Evolutionary conservation across 2,797 vertebrate species (phyloP), one percentile per base, ranked within the genome.

Genomic region (Enteromius unitaeniatus): DNA sequence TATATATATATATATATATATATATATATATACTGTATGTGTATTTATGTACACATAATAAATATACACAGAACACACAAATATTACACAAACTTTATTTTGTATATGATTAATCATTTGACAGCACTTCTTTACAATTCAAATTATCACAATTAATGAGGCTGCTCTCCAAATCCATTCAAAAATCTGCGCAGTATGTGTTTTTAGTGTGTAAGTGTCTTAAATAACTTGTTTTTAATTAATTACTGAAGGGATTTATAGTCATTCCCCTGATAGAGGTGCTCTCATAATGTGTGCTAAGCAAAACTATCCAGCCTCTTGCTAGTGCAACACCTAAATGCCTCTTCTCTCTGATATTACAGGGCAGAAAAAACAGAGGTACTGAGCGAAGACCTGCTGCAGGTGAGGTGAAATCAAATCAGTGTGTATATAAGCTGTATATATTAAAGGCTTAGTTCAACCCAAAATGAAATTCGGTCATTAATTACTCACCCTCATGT

Each of bases 301-400:
- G 64, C 49, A 69, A 68, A 82, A 88, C 83, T 76, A 75, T 88
- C 82, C 23, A 74, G 60, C 53, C 34, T 58, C 70, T 34, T 58
- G 42, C 23, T n/a, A 58, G 17, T 21, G 40, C 23, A 49, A 7
- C 6, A 4, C 34, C 8, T 74, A 90, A 77, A 89, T 77, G 4
- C 13, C 31, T 75, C 62, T 47, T 78, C 70, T 79, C 82, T 81
- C 8, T 81, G 67, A 87, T 47, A 53, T 91, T 87, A 86, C 91
- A 95, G 95, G 87, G 98, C 97, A 17, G 98, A 99, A 93, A 99
- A 99, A 95, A 99, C 98, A 0, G 98, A 99, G 92, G 97, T 99
- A 89, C 84, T 99, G 88, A 98, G 96, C 0, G 98, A 99, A 40
- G 98, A 99, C 90, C 96, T 99, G 77, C 94, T 99, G 83, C 98